Evolutionary conservation across 2,113 vertebrate genomes (phyloP).

Genomic region (Stictonetta naevosa): DNA sequence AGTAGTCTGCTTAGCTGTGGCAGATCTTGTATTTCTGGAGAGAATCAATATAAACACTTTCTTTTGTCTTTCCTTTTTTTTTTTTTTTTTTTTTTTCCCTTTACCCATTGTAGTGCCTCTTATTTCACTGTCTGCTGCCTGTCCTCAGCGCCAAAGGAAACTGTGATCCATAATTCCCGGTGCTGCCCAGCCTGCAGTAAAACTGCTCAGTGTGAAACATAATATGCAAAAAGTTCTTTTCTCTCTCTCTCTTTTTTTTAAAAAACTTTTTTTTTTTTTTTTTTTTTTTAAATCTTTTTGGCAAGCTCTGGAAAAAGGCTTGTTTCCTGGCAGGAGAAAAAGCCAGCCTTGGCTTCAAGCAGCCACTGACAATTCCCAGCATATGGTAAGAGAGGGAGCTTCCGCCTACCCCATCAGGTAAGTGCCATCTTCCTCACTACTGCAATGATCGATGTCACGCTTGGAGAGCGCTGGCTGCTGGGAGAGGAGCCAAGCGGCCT

Average conservation of each 20-base stretch:
- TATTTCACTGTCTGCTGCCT: slow-evolving; percentile 36
- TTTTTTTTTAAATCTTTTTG: slow-evolving; percentile 45
- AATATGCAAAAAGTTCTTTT: slow-evolving; percentile 61
- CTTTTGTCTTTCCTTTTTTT: not conserved
- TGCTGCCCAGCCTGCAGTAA: slow-evolving; percentile 54
- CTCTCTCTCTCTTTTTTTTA: accelerated
- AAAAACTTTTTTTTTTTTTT: not conserved
- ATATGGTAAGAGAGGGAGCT: slow-evolving; percentile 94
- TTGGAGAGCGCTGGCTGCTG: slow-evolving; percentile 80
- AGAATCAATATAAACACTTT: slow-evolving; percentile 43
- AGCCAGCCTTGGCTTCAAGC: slow-evolving; percentile 87
- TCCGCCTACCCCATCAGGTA: slow-evolving; percentile 92
- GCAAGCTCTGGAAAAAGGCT: slow-evolving; percentile 76
- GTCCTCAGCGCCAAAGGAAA: slow-evolving; percentile 38
- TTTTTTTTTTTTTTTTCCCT: not conserved
- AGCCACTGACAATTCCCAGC: slow-evolving; percentile 91
- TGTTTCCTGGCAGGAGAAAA: slow-evolving; percentile 79
- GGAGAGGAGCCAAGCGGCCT: slow-evolving; percentile 82
- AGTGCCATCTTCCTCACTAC: slow-evolving; percentile 86
- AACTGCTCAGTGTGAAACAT: slow-evolving; percentile 52
- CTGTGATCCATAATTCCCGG: slow-evolving; percentile 24
- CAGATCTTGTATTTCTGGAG: slow-evolving; percentile 25
- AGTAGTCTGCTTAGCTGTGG: slow-evolving; percentile 42
- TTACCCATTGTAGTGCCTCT: slow-evolving; percentile 24
- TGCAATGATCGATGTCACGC: slow-evolving; percentile 85